These are phyloP conservation scores for Montipora foliosa DNA, from an alignment of 64 coral and sea anemone species.

Conservation along the genomic window DNA sequence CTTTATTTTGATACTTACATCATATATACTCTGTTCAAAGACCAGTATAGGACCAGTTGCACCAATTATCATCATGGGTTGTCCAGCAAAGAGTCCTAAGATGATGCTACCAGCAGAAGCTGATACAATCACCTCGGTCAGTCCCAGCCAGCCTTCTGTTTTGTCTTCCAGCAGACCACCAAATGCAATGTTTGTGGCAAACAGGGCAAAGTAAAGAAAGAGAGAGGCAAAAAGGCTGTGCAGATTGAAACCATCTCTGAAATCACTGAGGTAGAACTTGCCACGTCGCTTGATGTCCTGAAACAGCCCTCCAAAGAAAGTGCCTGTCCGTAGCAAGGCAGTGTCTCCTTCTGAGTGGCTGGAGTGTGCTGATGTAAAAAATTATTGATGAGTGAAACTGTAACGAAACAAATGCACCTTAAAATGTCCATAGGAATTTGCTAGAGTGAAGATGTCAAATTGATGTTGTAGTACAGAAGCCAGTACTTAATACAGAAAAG, in stretches of 20 bases:
- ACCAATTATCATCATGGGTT: constrained; percentile 87
- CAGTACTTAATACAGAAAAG: not conserved
- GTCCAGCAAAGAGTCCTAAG: constrained; percentile 81
- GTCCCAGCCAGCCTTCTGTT: constrained; percentile 65
- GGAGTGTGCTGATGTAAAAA: constrained; percentile 16
- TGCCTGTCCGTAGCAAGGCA: constrained; percentile 68
- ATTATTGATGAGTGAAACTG: not conserved
- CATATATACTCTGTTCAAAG: constrained; percentile 89
- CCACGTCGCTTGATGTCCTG: constrained; percentile 78
- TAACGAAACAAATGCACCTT: too few species aligned
- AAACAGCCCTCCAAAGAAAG: constrained; percentile 77
- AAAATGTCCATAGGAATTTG: not conserved
- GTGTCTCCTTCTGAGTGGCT: constrained; percentile 64
- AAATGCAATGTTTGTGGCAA: constrained; percentile 87
- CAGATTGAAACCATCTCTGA: constrained; percentile 79
- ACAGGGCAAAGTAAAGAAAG: constrained; percentile 86
- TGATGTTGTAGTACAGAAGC: not conserved
- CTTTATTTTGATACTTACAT: constrained; percentile 47
- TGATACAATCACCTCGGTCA: constrained; percentile 81
- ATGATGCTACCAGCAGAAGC: constrained; percentile 73
- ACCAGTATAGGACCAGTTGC: constrained; percentile 87
- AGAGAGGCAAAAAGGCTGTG: constrained; percentile 74
- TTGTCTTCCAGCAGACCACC: constrained; percentile 79
- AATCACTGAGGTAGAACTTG: constrained; percentile 86
- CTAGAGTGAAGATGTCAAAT: not conserved